These are phyloP conservation scores for Formicarius rufipectus DNA, from an alignment of 2,113 vertebrate species.

Conservation along the genomic window DNA sequence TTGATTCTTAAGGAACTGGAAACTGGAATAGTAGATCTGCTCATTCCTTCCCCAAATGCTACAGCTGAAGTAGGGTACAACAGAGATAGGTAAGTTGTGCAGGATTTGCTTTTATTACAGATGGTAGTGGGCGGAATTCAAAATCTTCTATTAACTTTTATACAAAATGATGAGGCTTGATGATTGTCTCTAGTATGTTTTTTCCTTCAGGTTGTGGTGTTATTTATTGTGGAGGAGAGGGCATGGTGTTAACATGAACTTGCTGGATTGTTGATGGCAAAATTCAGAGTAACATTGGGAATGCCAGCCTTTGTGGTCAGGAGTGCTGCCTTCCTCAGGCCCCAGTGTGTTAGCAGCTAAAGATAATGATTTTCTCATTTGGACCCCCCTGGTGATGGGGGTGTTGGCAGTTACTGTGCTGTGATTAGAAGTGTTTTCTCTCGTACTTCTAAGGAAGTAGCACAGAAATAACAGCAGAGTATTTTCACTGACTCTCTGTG, in stretches of 20 bases:
- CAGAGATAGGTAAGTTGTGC: slow-evolving; percentile 79
- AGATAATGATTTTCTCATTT: neutral
- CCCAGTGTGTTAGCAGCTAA: neutral
- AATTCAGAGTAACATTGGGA: neutral
- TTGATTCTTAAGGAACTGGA: slow-evolving; percentile 79
- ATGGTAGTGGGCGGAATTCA: neutral
- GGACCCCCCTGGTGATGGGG: neutral
- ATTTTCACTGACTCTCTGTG: neutral
- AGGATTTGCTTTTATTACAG: neutral
- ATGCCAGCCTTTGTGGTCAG: neutral
- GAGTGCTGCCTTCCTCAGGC: neutral
- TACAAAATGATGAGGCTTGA: neutral
- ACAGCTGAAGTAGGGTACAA: slow-evolving; percentile 88
- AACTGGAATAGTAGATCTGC: slow-evolving; percentile 83
- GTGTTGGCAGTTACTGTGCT: neutral
- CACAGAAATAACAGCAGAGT: neutral
- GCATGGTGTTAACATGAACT: neutral
- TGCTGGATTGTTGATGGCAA: neutral
- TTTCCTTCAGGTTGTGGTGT: neutral
- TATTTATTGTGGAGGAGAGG: neutral
- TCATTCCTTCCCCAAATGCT: slow-evolving; percentile 87
- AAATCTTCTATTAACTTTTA: neutral
- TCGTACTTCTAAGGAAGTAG: neutral
- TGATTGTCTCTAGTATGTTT: neutral
- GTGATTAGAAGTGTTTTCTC: neutral